Conservation (phyloP, 2,113 vertebrate species). For the Ascaphus truei region DNA sequence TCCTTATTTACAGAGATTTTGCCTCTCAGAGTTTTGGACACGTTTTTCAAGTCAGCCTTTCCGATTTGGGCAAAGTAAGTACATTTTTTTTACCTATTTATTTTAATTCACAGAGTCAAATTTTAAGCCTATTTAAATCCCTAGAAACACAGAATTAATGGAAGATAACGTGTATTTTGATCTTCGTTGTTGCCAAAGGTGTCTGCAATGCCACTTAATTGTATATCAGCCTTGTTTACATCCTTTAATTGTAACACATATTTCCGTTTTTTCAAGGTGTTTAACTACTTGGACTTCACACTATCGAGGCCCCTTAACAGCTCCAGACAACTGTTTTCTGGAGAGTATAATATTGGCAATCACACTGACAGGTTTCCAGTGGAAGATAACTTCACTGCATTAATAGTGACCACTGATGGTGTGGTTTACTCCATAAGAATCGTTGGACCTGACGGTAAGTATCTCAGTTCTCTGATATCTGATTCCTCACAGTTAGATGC, state of each 20-base stretch:
- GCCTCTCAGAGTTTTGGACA: constrained; percentile 11
- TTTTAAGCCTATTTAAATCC: background rate
- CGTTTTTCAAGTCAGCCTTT: constrained; percentile 11
- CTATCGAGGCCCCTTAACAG: constrained; percentile 1
- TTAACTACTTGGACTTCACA: constrained; percentile 8
- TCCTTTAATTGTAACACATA: background rate
- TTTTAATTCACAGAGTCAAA: background rate
- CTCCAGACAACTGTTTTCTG: background rate
- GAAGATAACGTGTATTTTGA: background rate
- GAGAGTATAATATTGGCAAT: background rate
- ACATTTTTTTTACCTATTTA: background rate
- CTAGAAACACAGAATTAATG: background rate
- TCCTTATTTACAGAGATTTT: constrained; percentile 1
- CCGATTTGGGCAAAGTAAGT: constrained; percentile 8
- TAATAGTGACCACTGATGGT: constrained; percentile 6
- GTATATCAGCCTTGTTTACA: background rate
- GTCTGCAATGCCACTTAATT: background rate
- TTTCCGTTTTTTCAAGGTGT: background rate
- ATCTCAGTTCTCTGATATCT: background rate
- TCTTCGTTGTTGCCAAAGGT: background rate
- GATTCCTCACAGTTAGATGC: background rate
- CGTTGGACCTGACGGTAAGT: constrained; percentile 5
- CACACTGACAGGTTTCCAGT: background rate
- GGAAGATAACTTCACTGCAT: background rate
- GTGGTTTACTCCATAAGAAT: background rate